These are phyloP conservation scores for Dascillus cervinus DNA, from an alignment of 2,888 invertebrate species.

Conservation along the genomic window DNA sequence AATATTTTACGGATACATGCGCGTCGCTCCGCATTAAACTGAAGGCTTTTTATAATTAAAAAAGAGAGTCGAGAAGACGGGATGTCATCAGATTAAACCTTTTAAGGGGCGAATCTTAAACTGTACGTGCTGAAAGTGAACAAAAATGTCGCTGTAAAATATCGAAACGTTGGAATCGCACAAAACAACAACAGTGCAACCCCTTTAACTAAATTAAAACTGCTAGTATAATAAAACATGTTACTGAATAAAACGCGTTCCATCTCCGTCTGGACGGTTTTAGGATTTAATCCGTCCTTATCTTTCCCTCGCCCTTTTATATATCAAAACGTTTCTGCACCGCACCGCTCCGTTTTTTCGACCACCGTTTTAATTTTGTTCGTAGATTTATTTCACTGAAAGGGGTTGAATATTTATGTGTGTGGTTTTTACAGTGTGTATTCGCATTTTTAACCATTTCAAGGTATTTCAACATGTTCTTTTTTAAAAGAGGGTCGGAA, in stretches of 20 bases:
- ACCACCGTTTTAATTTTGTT: conserved; percentile 33
- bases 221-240: conserved; percentile 25
- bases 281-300: conserved; percentile 20
- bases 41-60: too few relatives aligned
- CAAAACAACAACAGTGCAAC: too few relatives aligned
- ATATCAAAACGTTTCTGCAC: too few relatives aligned
- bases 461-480: too few relatives aligned
- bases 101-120: too few relatives aligned
- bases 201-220: conserved; percentile 22
- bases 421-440: conserved; percentile 18
- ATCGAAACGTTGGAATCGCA: conserved; percentile 14
- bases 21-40: too few relatives aligned
- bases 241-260: conserved; percentile 24
- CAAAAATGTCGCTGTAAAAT: too few relatives aligned
- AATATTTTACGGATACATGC: too few relatives aligned
- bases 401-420: conserved; percentile 31
- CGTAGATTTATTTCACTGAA: conserved; percentile 32
- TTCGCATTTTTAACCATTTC: conserved; percentile 12
- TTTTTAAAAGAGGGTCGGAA: too few relatives aligned
- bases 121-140: too few relatives aligned
- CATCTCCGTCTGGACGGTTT: conserved; percentile 21
- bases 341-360: conserved; percentile 30
- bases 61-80: too few relatives aligned
- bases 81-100: too few relatives aligned
- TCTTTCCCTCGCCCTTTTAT: conserved; percentile 23